Base-by-base conservation (phyloP, 2,797 vertebrate species). In the Presbytis comata region DNA sequence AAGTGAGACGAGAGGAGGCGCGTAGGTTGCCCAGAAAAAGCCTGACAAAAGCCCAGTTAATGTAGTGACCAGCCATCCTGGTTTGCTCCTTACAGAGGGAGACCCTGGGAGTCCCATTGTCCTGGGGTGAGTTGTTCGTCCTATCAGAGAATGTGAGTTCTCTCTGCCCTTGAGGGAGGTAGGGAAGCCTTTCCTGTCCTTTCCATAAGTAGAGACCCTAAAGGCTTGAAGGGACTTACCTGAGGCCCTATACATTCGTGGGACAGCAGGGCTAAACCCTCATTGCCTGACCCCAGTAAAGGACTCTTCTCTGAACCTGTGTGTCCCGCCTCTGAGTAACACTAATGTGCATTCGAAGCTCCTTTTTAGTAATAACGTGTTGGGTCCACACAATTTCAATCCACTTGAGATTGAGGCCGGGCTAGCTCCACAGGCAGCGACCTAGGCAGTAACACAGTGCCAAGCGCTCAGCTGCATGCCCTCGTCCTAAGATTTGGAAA, bases 401-500 rank as follows among this genome's bases (percentile, higher is more conserved):
- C 64, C 8, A n/a, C 16, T 19, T n/a, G 16, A n/a, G 53, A 67
- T 39, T 28, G 39, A 30, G 28, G 14, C 24, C 0, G 10, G 84
- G 16, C 9, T 22, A 1, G 59, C 78, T 55, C 24, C 72, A 8
- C 0, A 6, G 14, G 26, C 28, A 33, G 44, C 11, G 8, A 41
- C 28, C 39, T 1, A 1, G 26, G 46, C 8, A 7, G 17, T 22
- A 14, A 36, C 22, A 24, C 46, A 1, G 44, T 3, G 21, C 39
- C 70, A 10, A 4, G 7, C 2, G 0, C 12, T 44, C 36, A 0
- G 4, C n/a, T 1, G 6, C 33, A 4, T 22, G 48, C 8, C 55
- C 39, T 83, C 84, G 36, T 46, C 74, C 33, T 67, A n/a, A 61
- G 13, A 24, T 75, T 50, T 39, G 39, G 59, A 33, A 91, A 33